Evolutionary conservation across 1,140 invertebrate genomes (phyloP).

Genomic region (Manduca sexta): DNA sequence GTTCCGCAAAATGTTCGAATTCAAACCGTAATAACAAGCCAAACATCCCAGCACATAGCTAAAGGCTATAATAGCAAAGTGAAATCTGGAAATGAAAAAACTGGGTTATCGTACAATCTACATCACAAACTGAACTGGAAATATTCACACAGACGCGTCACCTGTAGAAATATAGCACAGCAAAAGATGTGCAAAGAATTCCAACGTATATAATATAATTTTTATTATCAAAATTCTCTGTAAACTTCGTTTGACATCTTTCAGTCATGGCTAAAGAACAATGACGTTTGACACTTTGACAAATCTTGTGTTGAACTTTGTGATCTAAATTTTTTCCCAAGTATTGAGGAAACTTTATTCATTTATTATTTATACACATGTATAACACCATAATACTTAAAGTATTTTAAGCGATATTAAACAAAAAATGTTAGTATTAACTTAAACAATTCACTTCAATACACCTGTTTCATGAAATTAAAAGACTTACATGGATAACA

Average conservation of each 20-base stretch:
- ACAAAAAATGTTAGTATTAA: no score
- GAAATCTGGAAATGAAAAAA: conserved; percentile 56
- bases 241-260: conserved; percentile 67
- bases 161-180: conserved; percentile 60
- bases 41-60: conserved; percentile 67
- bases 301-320: no score
- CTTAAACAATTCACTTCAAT: no score
- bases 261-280: conserved; percentile 65
- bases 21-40: conserved; percentile 62
- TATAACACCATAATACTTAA: no score
- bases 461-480: no score
- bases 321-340: neutral
- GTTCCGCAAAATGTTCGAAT: conserved; percentile 42
- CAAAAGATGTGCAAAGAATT: conserved; percentile 45
- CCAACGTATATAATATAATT: conserved; percentile 62
- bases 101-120: conserved; percentile 17
- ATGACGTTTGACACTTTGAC: conserved; percentile 10
- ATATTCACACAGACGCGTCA: conserved; percentile 8
- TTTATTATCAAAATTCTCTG: conserved; percentile 60
- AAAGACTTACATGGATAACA: no score
- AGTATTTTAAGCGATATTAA: no score
- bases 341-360: no score
- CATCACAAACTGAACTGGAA: neutral
- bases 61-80: conserved; percentile 53
- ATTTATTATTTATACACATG: no score